Evolutionary conservation across 2,113 vertebrate species (phyloP).

Genomic region (Carettochelys insculpta): DNA sequence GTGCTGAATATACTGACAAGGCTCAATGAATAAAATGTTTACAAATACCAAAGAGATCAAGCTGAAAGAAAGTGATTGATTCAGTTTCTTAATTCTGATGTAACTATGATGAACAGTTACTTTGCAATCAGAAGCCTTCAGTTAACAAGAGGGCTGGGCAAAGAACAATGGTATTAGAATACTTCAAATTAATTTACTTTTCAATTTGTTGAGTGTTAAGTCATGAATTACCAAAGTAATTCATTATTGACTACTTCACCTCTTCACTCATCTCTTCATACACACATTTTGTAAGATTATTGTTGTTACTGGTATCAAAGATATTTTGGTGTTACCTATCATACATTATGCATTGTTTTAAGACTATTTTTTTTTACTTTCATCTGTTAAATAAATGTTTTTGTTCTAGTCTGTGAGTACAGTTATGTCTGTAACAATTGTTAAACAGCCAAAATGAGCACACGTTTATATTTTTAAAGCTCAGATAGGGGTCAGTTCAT

Average conservation of each 20-base stretch:
- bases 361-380: not conserved
- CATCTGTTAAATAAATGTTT: not conserved
- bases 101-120: not conserved
- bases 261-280: not conserved
- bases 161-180: not conserved
- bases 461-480: not conserved
- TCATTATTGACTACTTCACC: not conserved
- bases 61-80: not conserved
- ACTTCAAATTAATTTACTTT: not conserved
- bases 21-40: not conserved
- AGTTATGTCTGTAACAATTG: not conserved
- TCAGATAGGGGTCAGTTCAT: slow-evolving; percentile 17
- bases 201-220: too few relatives aligned
- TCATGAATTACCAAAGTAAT: too few relatives aligned
- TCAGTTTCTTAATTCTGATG: not conserved
- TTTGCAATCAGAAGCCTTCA: not conserved
- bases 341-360: not conserved
- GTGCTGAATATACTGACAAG: not conserved
- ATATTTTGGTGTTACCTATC: not conserved
- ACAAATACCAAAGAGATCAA: not conserved
- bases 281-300: not conserved
- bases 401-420: not conserved
- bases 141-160: not conserved
- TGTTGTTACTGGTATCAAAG: not conserved
- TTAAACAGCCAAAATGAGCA: not conserved